phyloP scores from a whole-genome alignment of 2,888 invertebrate species.

The Nebria brevicollis region DNA sequence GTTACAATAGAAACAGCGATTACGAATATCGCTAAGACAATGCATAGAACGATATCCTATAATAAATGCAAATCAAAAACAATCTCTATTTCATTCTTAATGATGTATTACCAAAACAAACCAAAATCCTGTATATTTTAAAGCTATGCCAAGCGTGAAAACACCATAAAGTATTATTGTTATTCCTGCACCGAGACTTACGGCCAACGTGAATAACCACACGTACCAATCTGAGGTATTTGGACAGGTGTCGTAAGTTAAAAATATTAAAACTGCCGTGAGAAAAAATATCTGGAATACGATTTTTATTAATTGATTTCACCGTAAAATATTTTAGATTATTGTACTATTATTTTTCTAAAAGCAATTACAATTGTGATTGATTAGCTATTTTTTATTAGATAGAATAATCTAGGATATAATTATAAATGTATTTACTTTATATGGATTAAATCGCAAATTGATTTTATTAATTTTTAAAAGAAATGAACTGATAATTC shows the following conservation, averaged over 20 bases:
- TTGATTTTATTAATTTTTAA: neutral
- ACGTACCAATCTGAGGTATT: slow-evolving; percentile 35
- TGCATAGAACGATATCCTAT: slow-evolving; percentile 31
- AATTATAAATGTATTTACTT: neutral
- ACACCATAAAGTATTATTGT: slow-evolving; percentile 34
- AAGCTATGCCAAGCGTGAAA: slow-evolving; percentile 33
- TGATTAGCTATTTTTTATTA: neutral
- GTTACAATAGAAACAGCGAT: slow-evolving; percentile 28
- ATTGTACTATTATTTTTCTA: neutral
- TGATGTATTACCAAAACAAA: slow-evolving; percentile 20
- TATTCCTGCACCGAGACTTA: slow-evolving; percentile 15
- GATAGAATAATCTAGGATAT: neutral
- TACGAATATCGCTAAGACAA: slow-evolving; percentile 30
- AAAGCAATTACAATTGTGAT: neutral
- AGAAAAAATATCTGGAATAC: neutral
- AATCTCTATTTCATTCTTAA: neutral
- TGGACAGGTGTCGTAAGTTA: slow-evolving; percentile 26
- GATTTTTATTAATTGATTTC: neutral
- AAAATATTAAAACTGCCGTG: slow-evolving; percentile 26
- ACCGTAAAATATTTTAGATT: neutral
- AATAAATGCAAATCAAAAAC: neutral
- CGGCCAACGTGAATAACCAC: slow-evolving; percentile 34
- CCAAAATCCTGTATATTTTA: slow-evolving; percentile 38
- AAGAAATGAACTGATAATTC: neutral
- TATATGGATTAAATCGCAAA: neutral